Percentiles rank a stretch among this genome's conserved stretches.
phyloP scores from a whole-genome alignment of 2,888 invertebrate species.

The Philaethria dido region DNA sequence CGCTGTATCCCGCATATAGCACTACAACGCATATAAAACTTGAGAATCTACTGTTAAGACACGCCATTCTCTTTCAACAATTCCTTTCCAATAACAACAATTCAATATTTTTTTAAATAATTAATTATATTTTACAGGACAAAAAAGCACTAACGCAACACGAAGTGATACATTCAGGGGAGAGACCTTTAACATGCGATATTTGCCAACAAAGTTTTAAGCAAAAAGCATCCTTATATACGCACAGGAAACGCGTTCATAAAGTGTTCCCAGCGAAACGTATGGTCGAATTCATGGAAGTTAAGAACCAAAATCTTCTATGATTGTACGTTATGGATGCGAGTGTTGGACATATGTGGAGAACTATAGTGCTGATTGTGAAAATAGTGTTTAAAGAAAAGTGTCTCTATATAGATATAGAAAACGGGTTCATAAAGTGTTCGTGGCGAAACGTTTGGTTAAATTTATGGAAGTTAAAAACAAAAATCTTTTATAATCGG shows the following conservation, averaged over 20 bases:
- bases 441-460: constrained; percentile 59
- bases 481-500: neutral
- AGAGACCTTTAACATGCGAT: constrained; percentile 69
- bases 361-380: no score
- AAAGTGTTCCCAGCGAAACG: constrained; percentile 66
- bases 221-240: constrained; percentile 76
- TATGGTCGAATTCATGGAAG: constrained; percentile 66
- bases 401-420: constrained; percentile 75
- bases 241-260: constrained; percentile 72
- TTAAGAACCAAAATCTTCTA: constrained; percentile 24
- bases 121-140: constrained; percentile 57
- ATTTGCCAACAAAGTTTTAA: constrained; percentile 76
- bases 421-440: constrained; percentile 72
- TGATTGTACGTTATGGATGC: neutral
- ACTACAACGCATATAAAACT: no score
- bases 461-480: constrained; percentile 63
- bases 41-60: no score
- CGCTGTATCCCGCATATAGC: no score
- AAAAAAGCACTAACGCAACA: constrained; percentile 73
- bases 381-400: constrained; percentile 47
- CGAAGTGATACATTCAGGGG: constrained; percentile 72
- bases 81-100: no score
- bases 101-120: no score
- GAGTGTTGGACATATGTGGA: neutral
- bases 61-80: no score